phyloP scores from a whole-genome alignment of 2,888 invertebrate species.

The Leptinotarsa tumamoca region DNA sequence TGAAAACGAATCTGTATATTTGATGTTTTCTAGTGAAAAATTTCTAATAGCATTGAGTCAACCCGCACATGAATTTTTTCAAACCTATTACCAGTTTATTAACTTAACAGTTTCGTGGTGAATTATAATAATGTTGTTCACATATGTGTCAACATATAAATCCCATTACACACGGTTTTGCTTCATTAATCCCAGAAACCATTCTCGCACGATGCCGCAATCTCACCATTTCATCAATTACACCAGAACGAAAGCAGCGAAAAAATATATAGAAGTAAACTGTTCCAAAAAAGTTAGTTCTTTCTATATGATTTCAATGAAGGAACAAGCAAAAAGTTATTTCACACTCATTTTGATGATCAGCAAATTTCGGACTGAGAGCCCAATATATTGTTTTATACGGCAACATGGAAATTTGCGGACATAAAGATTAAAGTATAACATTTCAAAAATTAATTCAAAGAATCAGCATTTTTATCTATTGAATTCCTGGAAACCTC shows the following conservation, averaged over 20 bases:
- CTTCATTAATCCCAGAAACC: constrained; percentile 19
- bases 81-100: not conserved
- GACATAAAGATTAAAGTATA: no score
- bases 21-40: no score
- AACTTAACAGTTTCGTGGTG: constrained; percentile 15
- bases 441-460: no score
- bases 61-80: not conserved
- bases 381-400: no score
- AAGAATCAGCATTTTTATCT: no score
- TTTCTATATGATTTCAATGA: no score
- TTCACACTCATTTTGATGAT: no score
- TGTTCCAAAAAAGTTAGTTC: not conserved
- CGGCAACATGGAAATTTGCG: no score
- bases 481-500: no score
- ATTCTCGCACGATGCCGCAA: constrained; percentile 18
- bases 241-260: not conserved
- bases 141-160: constrained; percentile 20
- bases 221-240: constrained; percentile 16
- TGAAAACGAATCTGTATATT: no score
- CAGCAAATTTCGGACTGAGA: no score
- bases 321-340: no score
- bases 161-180: constrained; percentile 21
- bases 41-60: not conserved
- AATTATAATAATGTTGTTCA: constrained; percentile 11
- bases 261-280: not conserved